A percentile compares a stretch with the other conserved stretches of the same genome.
Conservation (phyloP, 2,113 vertebrate genomes). For the Bambusicola thoracicus region DNA sequence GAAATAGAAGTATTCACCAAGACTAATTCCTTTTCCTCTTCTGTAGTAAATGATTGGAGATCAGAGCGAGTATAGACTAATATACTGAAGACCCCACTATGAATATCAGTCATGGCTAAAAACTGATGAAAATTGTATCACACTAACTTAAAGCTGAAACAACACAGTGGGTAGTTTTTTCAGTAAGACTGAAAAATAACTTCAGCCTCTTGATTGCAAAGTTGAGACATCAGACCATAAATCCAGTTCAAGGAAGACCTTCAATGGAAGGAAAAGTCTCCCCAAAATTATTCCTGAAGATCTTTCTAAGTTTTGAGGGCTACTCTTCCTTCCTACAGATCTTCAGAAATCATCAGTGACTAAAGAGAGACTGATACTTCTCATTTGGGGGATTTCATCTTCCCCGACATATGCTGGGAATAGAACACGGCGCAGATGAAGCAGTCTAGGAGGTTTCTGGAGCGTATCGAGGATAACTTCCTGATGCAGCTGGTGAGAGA, state of each 20-base stretch:
- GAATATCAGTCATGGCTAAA: neutral
- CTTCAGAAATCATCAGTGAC: conserved; percentile 17
- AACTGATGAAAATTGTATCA: neutral
- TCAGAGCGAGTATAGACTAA: neutral
- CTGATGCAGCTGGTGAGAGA: too few relatives aligned
- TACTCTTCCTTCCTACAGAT: neutral
- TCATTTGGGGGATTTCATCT: too few relatives aligned
- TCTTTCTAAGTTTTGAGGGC: conserved; percentile 13
- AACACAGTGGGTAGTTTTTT: neutral
- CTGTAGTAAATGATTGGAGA: neutral
- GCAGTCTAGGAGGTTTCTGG: too few relatives aligned
- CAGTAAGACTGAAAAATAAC: neutral
- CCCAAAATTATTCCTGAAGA: neutral
- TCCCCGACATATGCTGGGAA: too few relatives aligned
- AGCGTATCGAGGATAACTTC: too few relatives aligned
- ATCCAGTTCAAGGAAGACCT: neutral
- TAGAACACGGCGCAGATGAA: too few relatives aligned
- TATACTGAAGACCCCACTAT: neutral
- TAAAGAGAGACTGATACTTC: neutral
- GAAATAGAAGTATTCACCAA: neutral
- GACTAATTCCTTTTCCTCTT: neutral
- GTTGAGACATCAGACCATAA: conserved; percentile 3
- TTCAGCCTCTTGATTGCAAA: neutral
- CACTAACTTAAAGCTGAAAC: neutral
- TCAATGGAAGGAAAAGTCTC: neutral